phyloP scores from a whole-genome alignment of 1,140 invertebrate species.

The Nasonia giraulti region DNA sequence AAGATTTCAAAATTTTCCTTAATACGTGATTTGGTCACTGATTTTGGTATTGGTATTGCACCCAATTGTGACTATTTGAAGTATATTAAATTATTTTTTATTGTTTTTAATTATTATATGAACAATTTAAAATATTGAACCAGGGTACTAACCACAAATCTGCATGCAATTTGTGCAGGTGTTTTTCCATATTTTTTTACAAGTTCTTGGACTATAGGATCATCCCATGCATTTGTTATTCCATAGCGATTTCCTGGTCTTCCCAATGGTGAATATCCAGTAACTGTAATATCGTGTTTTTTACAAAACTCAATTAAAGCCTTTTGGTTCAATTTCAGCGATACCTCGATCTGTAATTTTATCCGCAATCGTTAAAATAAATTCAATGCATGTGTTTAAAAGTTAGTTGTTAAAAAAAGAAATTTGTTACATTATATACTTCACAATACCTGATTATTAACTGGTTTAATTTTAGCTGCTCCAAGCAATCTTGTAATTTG shows the following conservation, averaged over 20 bases:
- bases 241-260: slow-evolving; percentile 62
- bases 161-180: slow-evolving; percentile 80
- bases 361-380: background rate
- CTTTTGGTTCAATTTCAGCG: slow-evolving; percentile 77
- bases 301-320: slow-evolving; percentile 83
- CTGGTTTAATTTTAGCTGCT: slow-evolving; percentile 83
- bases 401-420: background rate
- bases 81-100: slow-evolving; percentile 58
- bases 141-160: slow-evolving; percentile 77
- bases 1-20: slow-evolving; percentile 84
- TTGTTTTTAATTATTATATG: slow-evolving; percentile 34
- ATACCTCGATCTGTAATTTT: slow-evolving; percentile 77
- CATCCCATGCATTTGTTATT: slow-evolving; percentile 69
- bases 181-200: slow-evolving; percentile 81
- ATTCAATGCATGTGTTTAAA: background rate
- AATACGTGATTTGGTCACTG: slow-evolving; percentile 80
- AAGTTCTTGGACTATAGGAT: slow-evolving; percentile 75
- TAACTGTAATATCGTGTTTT: slow-evolving; percentile 80
- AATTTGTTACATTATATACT: background rate
- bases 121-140: background rate
- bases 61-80: slow-evolving; percentile 60
- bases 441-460: slow-evolving; percentile 78
- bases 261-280: slow-evolving; percentile 88
- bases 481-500: slow-evolving; percentile 86
- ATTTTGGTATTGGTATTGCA: slow-evolving; percentile 82